These are phyloP conservation scores for Oryzias celebensis DNA, from an alignment of 2,113 vertebrate species.

Conservation along the genomic window DNA sequence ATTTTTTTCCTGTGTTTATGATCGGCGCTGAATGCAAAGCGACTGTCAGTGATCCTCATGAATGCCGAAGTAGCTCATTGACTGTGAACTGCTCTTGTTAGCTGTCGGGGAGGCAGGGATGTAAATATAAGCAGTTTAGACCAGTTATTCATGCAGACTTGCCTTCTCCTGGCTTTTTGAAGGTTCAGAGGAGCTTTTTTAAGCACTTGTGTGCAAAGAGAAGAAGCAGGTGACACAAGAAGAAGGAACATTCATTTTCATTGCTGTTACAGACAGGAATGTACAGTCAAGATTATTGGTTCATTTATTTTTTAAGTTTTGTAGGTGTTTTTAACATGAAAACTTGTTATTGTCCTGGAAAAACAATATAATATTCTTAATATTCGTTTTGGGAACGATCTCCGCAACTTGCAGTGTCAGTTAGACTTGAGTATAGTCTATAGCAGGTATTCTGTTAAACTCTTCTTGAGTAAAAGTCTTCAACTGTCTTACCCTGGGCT, in stretches of 20 bases:
- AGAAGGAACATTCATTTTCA: constrained; percentile 3
- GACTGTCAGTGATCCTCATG: constrained; percentile 81
- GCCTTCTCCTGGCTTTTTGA: constrained; percentile 66
- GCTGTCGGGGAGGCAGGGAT: constrained; percentile 78
- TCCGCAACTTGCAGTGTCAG: no score
- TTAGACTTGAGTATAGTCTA: no score
- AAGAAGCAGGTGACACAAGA: constrained; percentile 15
- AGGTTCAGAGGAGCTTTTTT: constrained; percentile 66
- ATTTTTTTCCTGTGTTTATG: constrained; percentile 70
- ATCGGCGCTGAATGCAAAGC: constrained; percentile 81
- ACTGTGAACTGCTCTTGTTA: constrained; percentile 81
- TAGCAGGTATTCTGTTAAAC: no score
- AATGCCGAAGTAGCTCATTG: constrained; percentile 80
- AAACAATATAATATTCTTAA: no score
- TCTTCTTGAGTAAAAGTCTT: no score
- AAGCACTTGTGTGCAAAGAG: constrained; percentile 24
- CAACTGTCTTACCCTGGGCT: no score
- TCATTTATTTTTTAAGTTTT: no score
- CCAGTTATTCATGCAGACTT: constrained; percentile 75
- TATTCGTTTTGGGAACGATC: no score
- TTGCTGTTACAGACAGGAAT: no score
- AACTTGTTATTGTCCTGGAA: no score
- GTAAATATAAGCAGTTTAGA: constrained; percentile 77
- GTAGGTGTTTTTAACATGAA: no score
- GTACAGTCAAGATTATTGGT: no score